Evolutionary conservation across 2,113 vertebrate species (phyloP), one percentile per base, ranked within the genome.

Genomic region (Aldabrachelys gigantea): DNA sequence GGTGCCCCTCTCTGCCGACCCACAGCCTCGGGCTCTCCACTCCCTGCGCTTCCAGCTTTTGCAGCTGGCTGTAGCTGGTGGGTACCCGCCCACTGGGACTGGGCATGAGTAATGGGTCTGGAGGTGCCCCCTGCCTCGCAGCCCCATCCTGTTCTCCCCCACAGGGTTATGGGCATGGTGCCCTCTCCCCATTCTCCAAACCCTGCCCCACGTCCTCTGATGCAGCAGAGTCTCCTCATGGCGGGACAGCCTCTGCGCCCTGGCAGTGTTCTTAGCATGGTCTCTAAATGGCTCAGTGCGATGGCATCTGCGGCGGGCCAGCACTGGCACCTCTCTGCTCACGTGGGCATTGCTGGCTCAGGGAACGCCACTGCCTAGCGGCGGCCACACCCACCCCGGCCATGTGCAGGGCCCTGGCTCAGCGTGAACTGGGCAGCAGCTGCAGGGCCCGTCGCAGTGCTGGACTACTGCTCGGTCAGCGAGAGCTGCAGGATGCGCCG

Each of bases 401-500:
- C 44, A 44, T 44, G 44, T 44, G 44, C 44, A 44, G 44, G 44
- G 44, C 19, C 57, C 76, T 22, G 10, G 29, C 59, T 3, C 27
- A 27, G 27, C 29, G 29, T 41, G 8, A 6, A 1, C 17, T 35
- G n/a, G 3, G 52, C 17, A 29, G 17, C 5, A 21, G 38, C 6
- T 2, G 25, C 41, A 56, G 84, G 44, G 38, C 53, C 84, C 44
- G 91, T 44, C 0, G 52, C 25, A 98, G 35, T 35, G 19, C 4
- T 79, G 91, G 91, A 96, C 97, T 98, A 99, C 96, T 99, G 99
- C 97, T 99, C 99, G 84, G 99, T 99, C 95, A 99, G 98, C 1
- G 99, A 99, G 96, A 99, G 99, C 98, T 98, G 98, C 96, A 99
- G 98, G 97, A 99, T 99, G 31, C 99, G 98, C 97, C 99, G 98